Base-by-base conservation (phyloP, 2,113 vertebrate genomes). In the Trochalopteron elliotii region DNA sequence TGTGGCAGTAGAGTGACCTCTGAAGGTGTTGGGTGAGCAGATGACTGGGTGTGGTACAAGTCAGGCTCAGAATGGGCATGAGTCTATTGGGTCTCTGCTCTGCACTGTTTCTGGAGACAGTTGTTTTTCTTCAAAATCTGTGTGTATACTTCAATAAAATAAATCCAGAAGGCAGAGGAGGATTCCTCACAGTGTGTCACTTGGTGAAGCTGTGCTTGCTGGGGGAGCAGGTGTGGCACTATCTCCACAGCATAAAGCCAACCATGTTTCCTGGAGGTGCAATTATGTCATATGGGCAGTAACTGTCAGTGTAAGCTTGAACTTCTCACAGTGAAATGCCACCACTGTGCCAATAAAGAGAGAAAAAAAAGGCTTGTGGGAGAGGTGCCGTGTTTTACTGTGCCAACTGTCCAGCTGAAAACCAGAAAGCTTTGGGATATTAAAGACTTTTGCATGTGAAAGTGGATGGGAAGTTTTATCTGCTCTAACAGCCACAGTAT, bases 381-480 rank as follows among this genome's bases (percentile, higher is more conserved):
- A 80, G 31, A 56, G 19, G 22, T 35, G 9, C 15, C 4, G 1
- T 23, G 18, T 65, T 74, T 65, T 82, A 37, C 25, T 59, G 42
- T 75, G 47, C 35, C 89, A 75, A 0, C 37, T 47, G 39, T 86
- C 12, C 44, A 24, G 3, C 44, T 80, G 40, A 44, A 74, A 83
- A 93, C 13, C 22, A 42, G 27, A 74, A 57, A 47, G 50, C 63
- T 83, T 60, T 57, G 44, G 35, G 17, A 15, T 49, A 7, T 85
- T 78, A 20, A 9, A 9, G 35, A 65, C 63, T 68, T 84, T 19
- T 11, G 9, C 1, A 0, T 60, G 23, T 0, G 0, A 31, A 85
- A 76, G 55, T 10, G 44, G 27, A 7, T 39, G 23, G 52, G 7
- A 74, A 28, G 52, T 60, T 93, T 1, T 9, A 21, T 40, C 12